Evolutionary conservation across 2,888 invertebrate species (phyloP).

Genomic region (Drosophila ezoana): DNA sequence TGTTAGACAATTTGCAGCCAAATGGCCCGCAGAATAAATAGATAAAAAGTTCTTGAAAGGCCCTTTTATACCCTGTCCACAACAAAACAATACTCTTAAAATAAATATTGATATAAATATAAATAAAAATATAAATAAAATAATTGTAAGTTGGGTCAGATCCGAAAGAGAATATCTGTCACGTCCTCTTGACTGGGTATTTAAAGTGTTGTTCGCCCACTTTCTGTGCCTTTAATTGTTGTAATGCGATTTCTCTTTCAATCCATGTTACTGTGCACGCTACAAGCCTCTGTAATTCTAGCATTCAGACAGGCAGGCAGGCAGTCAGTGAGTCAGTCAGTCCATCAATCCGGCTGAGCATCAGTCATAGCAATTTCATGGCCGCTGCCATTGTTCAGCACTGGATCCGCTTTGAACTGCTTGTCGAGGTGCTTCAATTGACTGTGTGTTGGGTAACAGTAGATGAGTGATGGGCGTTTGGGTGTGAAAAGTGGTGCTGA

Average conservation of each 20-base stretch:
- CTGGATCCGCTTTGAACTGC: conserved; percentile 34
- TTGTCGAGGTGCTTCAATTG: conserved; percentile 36
- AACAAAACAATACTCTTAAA: too few species aligned
- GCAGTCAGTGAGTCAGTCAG: conserved; percentile 1
- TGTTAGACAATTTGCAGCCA: conserved; percentile 75
- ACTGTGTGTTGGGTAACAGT: conserved; percentile 19
- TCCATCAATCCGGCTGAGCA: conserved; percentile 31
- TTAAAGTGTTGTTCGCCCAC: background rate
- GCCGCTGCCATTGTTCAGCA: conserved; percentile 31
- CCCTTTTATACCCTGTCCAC: conserved; percentile 10
- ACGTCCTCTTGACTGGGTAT: conserved; percentile 3
- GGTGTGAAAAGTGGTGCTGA: background rate
- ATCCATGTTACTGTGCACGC: background rate
- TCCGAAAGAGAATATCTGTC: background rate
- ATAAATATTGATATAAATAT: too few species aligned
- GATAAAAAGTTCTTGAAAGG: background rate
- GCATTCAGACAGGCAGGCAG: background rate
- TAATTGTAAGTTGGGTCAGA: too few species aligned
- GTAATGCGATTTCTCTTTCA: conserved; percentile 60
- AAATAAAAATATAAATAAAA: too few species aligned
- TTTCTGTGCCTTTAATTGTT: conserved; percentile 50
- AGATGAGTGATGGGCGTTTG: background rate
- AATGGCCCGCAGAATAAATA: conserved; percentile 31
- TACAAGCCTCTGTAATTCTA: background rate
- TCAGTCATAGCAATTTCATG: conserved; percentile 41